phyloP scores from a whole-genome alignment of 64 coral and sea anemone species.

The Porites australiensis region DNA sequence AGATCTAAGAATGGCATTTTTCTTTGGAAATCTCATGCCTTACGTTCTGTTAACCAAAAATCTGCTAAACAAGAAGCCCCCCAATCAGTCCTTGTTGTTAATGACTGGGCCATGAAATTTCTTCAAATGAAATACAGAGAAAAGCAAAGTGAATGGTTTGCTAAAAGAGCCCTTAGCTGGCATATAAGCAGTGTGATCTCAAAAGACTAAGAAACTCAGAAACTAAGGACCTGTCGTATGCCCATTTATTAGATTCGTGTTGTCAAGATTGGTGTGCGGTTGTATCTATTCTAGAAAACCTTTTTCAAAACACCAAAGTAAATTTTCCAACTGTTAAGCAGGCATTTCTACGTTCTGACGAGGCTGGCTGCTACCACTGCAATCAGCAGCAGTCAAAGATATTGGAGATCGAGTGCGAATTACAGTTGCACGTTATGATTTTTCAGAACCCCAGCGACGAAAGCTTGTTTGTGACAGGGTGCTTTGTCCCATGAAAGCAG shows the following conservation, averaged over 20 bases:
- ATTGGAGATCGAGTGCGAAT: slow-evolving; percentile 28
- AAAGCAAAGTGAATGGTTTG: slow-evolving; percentile 43
- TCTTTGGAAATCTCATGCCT: slow-evolving; percentile 22
- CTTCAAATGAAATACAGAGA: slow-evolving; percentile 41
- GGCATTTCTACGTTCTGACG: slow-evolving; percentile 36
- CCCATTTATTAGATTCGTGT: slow-evolving; percentile 55
- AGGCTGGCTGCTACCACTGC: slow-evolving; percentile 51
- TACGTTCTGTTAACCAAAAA: slow-evolving; percentile 31
- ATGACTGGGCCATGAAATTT: slow-evolving; percentile 65
- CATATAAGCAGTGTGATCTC: slow-evolving; percentile 45
- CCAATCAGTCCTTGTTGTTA: slow-evolving; percentile 9
- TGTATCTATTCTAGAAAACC: slow-evolving; percentile 22
- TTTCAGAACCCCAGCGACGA: slow-evolving; percentile 37
- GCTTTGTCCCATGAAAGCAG: no score
- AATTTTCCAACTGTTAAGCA: neutral
- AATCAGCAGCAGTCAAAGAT: slow-evolving; percentile 26
- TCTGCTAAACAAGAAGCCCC: slow-evolving; percentile 20
- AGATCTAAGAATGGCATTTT: neutral
- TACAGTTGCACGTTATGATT: slow-evolving; percentile 5
- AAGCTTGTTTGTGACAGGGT: slow-evolving; percentile 34
- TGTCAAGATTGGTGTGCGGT: slow-evolving; percentile 35
- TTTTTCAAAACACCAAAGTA: neutral
- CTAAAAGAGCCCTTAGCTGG: slow-evolving; percentile 49
- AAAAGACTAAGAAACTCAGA: slow-evolving; percentile 7
- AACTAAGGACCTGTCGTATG: slow-evolving; percentile 33